Evolutionary conservation across 2,113 vertebrate genomes (phyloP).

Genomic region (Aramus guarauna): DNA sequence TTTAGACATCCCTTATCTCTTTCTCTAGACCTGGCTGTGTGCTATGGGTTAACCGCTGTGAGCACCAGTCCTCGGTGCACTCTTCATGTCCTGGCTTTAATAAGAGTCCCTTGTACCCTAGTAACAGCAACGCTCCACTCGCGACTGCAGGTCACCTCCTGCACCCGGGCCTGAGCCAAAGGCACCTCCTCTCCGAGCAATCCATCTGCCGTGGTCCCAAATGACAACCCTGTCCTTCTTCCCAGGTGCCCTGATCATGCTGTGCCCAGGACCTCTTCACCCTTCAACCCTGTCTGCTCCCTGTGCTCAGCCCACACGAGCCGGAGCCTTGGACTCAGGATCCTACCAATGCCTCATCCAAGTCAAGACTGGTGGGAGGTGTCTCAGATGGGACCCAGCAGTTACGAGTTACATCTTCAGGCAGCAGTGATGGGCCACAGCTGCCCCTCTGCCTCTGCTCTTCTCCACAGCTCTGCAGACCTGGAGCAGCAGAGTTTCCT

Average conservation of each 20-base stretch:
- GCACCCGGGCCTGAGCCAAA: background rate
- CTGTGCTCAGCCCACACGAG: background rate
- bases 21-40: background rate
- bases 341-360: background rate
- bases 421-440: rapidly evolving
- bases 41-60: background rate
- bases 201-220: rapidly evolving
- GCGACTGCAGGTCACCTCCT: background rate
- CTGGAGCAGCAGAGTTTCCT: background rate
- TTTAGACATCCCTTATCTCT: background rate
- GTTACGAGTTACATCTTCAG: background rate
- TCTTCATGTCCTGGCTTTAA: background rate
- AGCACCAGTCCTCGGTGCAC: background rate
- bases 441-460: background rate
- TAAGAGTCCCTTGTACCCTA: background rate
- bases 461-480: background rate
- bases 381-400: background rate
- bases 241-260: background rate
- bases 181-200: background rate
- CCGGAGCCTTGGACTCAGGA: background rate
- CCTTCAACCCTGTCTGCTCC: background rate
- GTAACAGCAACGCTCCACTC: background rate
- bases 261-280: background rate
- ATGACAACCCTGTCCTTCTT: background rate
- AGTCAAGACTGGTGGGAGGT: background rate